A percentile compares a stretch with the other conserved stretches of the same genome.
Evolutionary conservation across 2,797 vertebrate genomes (phyloP).

Genomic region (Fratercula arctica): DNA sequence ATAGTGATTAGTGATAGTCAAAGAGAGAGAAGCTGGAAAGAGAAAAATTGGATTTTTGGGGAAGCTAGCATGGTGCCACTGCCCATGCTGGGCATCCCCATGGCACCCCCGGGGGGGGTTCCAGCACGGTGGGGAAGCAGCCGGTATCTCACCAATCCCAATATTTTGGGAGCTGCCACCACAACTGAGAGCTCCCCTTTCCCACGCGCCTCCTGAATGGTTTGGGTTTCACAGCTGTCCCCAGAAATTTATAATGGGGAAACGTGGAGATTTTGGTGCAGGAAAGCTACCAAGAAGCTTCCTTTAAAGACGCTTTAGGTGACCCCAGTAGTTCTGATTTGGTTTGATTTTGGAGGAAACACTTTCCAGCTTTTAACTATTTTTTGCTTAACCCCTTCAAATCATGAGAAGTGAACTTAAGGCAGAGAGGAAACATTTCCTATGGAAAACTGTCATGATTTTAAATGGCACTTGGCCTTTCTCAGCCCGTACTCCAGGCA

Average conservation of each 20-base stretch:
- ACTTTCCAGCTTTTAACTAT: background rate
- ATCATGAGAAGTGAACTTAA: fast-evolving
- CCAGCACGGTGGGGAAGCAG: background rate
- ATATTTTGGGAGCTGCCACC: background rate
- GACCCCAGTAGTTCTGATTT: background rate
- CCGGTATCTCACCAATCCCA: fast-evolving
- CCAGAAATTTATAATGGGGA: background rate
- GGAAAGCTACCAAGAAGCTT: background rate
- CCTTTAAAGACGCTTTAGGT: background rate
- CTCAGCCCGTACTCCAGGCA: background rate
- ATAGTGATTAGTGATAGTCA: background rate
- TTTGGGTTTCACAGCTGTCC: background rate
- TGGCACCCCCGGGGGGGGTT: fast-evolving
- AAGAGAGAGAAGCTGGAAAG: background rate
- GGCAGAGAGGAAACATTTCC: background rate
- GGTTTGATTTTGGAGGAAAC: background rate
- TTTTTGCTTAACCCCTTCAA: background rate
- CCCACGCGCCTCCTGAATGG: too few species aligned
- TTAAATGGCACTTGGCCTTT: background rate
- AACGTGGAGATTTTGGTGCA: background rate
- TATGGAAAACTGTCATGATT: background rate
- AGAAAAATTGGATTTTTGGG: background rate
- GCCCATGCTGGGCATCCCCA: fast-evolving
- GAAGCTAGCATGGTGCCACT: fast-evolving
- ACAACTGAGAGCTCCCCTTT: background rate